These are phyloP conservation scores for Spondyliosoma cantharus DNA, from an alignment of 2,797 vertebrate species.

Conservation along the genomic window DNA sequence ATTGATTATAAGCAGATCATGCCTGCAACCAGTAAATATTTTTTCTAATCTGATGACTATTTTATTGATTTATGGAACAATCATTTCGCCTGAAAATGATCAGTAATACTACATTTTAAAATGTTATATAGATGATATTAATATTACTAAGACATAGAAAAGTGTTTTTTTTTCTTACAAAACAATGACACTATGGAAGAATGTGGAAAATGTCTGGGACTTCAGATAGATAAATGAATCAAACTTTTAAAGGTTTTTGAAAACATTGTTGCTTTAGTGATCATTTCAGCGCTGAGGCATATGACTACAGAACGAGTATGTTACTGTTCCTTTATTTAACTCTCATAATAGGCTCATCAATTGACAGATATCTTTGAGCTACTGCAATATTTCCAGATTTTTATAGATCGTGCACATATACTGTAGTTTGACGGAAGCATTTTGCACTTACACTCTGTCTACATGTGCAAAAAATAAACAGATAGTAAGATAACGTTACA, in stretches of 20 bases:
- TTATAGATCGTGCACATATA: background rate
- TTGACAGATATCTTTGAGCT: background rate
- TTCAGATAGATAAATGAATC: background rate
- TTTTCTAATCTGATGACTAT: background rate
- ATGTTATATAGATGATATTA: background rate
- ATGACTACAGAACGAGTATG: background rate
- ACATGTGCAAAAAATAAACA: conserved; percentile 5
- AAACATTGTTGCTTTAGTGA: background rate
- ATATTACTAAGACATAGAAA: background rate
- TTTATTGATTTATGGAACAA: background rate
- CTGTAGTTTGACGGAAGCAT: background rate
- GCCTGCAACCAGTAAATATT: background rate
- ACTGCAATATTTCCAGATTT: background rate
- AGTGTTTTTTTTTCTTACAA: background rate
- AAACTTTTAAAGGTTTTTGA: background rate
- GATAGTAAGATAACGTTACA: background rate
- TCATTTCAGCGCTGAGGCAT: background rate
- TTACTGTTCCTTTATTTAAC: background rate
- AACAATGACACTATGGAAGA: background rate
- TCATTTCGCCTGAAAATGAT: background rate
- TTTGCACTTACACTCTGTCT: background rate
- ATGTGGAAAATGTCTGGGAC: background rate
- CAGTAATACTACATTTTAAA: background rate
- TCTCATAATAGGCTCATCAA: background rate
- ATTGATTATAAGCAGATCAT: background rate